Percentiles rank a stretch among this genome's conserved stretches.
Evolutionary conservation across 2,888 invertebrate genomes (phyloP).

Genomic region (Drosophila multiciliata): DNA sequence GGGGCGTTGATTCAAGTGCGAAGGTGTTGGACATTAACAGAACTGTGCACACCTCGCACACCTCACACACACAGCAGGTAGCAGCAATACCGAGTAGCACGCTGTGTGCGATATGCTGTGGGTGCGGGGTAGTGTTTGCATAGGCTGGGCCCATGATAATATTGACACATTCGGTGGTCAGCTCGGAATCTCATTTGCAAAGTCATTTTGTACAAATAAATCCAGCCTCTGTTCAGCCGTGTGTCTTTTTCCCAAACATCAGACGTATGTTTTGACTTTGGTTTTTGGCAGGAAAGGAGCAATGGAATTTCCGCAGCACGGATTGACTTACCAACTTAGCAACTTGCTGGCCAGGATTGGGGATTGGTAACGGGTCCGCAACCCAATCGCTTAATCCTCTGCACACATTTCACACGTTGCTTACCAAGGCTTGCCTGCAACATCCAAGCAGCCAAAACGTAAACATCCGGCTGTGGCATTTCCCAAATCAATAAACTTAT

Average conservation of each 20-base stretch:
- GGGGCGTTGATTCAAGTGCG: slow-evolving; percentile 51
- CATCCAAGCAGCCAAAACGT: slow-evolving; percentile 52
- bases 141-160: slow-evolving; percentile 72
- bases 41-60: slow-evolving; percentile 67
- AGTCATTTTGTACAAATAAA: slow-evolving; percentile 83
- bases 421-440: slow-evolving; percentile 30
- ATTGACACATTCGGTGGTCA: slow-evolving; percentile 79
- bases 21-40: slow-evolving; percentile 78
- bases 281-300: slow-evolving; percentile 10
- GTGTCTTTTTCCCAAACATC: slow-evolving; percentile 55
- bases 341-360: slow-evolving; percentile 57
- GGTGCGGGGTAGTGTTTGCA: slow-evolving; percentile 60
- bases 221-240: slow-evolving; percentile 61
- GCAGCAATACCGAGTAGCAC: slow-evolving; percentile 30
- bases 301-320: slow-evolving; percentile 57
- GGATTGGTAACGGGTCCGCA: slow-evolving; percentile 10
- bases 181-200: slow-evolving; percentile 82
- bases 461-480: slow-evolving; percentile 75
- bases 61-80: slow-evolving; percentile 62
- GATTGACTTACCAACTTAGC: slow-evolving; percentile 82
- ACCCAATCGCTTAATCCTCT: slow-evolving; percentile 52
- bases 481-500: slow-evolving; percentile 79
- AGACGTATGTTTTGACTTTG: slow-evolving; percentile 81
- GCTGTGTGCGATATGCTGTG: slow-evolving; percentile 34
- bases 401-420: slow-evolving; percentile 70